Evolutionary conservation across 2,113 vertebrate genomes (phyloP), one percentile per base, ranked within the genome.

Genomic region (Paratilapia polleni): DNA sequence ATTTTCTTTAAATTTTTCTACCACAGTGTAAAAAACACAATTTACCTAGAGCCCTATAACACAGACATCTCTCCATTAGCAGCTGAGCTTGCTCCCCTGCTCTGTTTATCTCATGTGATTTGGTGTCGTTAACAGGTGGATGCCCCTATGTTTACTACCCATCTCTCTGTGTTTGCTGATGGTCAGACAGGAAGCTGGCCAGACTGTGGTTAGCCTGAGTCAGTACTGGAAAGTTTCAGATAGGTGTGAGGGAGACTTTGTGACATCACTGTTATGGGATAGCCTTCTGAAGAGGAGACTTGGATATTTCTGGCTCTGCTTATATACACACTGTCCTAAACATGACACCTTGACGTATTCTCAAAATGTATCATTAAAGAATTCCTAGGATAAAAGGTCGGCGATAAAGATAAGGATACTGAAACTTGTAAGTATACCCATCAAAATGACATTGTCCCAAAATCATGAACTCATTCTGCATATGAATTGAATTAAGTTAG

Each of bases 101-200:
- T 47, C 24, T 73, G 52, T 82, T 61, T 66, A 77, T 70, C 79
- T 70, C 56, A 63, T 70, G 26, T 90, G 83, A 90, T 88, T 89
- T 77, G 70, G 83, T 81, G 43, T 62, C 70, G 57, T 89, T 93
- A 93, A 89, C 90, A 90, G 88, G 91, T 92, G 86, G 86, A 93
- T 89, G 84, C 36, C 59, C 87, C 90, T 87, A 64, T 87, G 87
- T 94, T 91, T 90, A 91, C 87, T 76, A 79, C 79, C 85, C 24
- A 73, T 84, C 89, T 90, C 75, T 59, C 57, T 43, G 36, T 93
- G 92, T 96, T 95, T 96, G 88, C 63, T 77, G 79, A 88, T 91
- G 84, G 89, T 93, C 89, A 93, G 91, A 94, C 94, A 95, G 94
- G 95, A 95, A 96, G 92, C 92, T 85, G 87, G 86, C 84, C 93